Conservation (phyloP, 2,113 vertebrate species). For the Pithys albifrons region DNA sequence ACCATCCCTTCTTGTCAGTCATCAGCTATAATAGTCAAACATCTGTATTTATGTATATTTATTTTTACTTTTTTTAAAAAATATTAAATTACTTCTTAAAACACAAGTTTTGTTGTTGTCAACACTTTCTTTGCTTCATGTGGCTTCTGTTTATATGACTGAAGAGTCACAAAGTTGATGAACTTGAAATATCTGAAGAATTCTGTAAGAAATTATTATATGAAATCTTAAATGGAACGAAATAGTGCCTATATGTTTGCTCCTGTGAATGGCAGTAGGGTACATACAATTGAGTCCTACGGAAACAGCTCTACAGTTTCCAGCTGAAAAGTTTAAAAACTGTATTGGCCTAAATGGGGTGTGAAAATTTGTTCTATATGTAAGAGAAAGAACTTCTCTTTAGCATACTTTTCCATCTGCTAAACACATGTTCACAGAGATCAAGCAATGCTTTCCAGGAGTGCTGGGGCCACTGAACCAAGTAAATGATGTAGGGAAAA, state of each 20-base stretch:
- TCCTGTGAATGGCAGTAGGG: not conserved
- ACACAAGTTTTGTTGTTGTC: not conserved
- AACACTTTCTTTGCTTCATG: not conserved
- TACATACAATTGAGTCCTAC: fast-evolving
- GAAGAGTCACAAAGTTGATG: not conserved
- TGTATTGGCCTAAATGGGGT: not conserved
- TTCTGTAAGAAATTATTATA: not conserved
- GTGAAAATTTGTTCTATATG: not conserved
- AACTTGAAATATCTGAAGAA: not conserved
- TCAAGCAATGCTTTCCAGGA: not conserved
- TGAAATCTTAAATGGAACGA: not conserved
- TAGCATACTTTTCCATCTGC: not conserved
- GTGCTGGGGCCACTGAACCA: not conserved
- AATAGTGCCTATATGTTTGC: not conserved
- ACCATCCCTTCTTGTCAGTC: not conserved
- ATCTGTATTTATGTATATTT: not conserved
- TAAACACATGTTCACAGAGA: not conserved
- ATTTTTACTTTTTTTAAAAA: not conserved
- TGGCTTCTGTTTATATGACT: not conserved
- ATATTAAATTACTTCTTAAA: not conserved
- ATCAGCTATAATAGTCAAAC: not conserved
- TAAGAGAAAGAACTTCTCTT: not conserved
- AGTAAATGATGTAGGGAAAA: not conserved
- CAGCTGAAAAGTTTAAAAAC: not conserved
- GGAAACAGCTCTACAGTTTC: not conserved